These are phyloP conservation scores for Bradypodion ventrale DNA, from an alignment of 2,797 vertebrate genomes.

Conservation along the genomic window DNA sequence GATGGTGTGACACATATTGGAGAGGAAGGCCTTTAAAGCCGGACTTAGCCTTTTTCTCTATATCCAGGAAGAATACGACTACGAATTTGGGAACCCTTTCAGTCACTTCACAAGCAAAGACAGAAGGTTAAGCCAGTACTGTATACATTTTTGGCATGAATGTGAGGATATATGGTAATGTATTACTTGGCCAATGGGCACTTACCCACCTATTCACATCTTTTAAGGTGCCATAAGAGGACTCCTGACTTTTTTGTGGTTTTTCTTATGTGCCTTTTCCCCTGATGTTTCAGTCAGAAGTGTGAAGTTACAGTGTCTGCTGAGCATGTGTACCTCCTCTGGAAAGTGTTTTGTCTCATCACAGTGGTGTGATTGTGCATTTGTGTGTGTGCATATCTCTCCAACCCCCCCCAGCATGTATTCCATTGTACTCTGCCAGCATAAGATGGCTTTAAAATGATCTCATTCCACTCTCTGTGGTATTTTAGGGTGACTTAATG, in stretches of 20 bases:
- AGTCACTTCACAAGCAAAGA: too few species aligned
- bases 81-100: too few species aligned
- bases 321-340: neutral
- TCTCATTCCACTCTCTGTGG: too few species aligned
- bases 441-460: neutral
- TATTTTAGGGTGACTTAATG: neutral
- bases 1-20: too few species aligned
- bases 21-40: too few species aligned
- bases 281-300: neutral
- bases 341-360: too few species aligned
- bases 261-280: neutral
- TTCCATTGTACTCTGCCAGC: neutral
- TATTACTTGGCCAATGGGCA: neutral
- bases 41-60: too few species aligned
- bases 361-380: neutral
- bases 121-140: too few species aligned
- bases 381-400: too few species aligned
- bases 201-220: neutral
- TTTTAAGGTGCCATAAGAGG: neutral
- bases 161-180: neutral
- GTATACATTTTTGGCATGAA: neutral
- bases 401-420: too few species aligned
- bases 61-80: too few species aligned
- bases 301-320: neutral
- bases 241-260: neutral